A percentile compares a stretch with the other conserved stretches of the same genome.
These are phyloP conservation scores for Microchirus variegatus DNA, from an alignment of 2,797 vertebrate species.

Conservation along the genomic window DNA sequence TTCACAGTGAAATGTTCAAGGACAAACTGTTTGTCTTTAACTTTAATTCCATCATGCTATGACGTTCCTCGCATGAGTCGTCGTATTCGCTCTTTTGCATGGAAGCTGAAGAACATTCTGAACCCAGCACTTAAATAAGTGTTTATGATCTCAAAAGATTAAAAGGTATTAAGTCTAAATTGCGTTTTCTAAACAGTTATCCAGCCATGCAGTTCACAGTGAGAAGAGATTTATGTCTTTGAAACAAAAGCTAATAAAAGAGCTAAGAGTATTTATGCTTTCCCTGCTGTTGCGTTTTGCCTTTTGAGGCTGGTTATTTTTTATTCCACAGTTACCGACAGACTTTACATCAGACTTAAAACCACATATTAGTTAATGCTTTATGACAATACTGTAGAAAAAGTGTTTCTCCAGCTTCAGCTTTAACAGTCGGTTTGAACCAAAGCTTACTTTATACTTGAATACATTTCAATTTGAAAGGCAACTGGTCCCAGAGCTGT, in stretches of 20 bases:
- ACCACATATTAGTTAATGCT: too few relatives aligned
- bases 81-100: neutral
- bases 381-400: neutral
- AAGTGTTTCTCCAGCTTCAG: neutral
- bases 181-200: neutral
- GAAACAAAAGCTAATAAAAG: neutral
- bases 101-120: constrained; percentile 9
- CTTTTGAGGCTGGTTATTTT: too few relatives aligned
- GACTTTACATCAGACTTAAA: neutral
- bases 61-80: too few relatives aligned
- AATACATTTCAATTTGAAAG: neutral
- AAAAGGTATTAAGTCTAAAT: constrained; percentile 11
- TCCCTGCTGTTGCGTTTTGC: too few relatives aligned
- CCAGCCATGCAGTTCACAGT: neutral
- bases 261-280: neutral
- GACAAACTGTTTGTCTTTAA: neutral
- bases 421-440: neutral
- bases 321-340: neutral
- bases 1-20: too few relatives aligned
- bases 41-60: neutral
- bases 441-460: neutral
- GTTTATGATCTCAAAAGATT: constrained; percentile 24
- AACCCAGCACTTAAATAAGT: constrained; percentile 1
- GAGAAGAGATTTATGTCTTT: neutral
- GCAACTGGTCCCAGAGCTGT: too few relatives aligned